Conservation (phyloP, 2,113 vertebrate species). For the Coregonus clupeaformis region DNA sequence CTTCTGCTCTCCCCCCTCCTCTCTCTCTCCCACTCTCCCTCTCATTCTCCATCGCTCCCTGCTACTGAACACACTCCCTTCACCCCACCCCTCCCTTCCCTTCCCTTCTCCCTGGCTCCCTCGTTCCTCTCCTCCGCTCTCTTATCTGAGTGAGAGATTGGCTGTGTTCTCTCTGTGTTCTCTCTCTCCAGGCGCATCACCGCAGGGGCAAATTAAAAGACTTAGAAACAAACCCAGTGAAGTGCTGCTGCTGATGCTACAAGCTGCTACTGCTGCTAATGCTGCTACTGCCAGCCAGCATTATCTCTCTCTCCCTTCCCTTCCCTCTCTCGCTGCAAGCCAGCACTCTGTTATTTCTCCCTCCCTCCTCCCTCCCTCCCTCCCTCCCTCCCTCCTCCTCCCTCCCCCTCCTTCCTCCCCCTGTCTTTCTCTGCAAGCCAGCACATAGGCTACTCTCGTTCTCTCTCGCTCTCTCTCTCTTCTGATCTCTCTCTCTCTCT, state of each 20-base stretch:
- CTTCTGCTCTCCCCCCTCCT: conserved; percentile 41
- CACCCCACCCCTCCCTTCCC: neutral
- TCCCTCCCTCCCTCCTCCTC: too few relatives aligned
- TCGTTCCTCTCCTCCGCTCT: conserved; percentile 2
- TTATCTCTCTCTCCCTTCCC: too few relatives aligned
- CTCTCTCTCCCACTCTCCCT: neutral
- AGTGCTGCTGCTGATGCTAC: conserved; percentile 8
- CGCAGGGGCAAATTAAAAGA: conserved; percentile 31
- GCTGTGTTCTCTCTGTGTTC: conserved; percentile 7
- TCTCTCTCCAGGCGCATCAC: conserved; percentile 6
- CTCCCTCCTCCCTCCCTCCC: too few relatives aligned
- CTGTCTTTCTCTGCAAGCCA: too few relatives aligned
- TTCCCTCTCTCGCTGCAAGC: too few relatives aligned
- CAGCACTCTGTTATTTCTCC: too few relatives aligned
- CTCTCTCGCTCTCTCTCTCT: neutral
- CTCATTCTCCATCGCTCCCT: conserved; percentile 4
- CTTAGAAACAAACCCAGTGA: conserved; percentile 11
- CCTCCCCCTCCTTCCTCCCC: too few relatives aligned
- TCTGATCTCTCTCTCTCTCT: too few relatives aligned
- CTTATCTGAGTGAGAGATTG: conserved; percentile 28
- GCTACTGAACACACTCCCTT: conserved; percentile 4
- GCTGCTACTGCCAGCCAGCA: too few relatives aligned
- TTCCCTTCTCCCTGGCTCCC: conserved; percentile 4
- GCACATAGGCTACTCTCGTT: too few relatives aligned
- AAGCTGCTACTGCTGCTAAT: too few relatives aligned